phyloP scores from a whole-genome alignment of 1,140 invertebrate genomes.

The Manduca sexta region DNA sequence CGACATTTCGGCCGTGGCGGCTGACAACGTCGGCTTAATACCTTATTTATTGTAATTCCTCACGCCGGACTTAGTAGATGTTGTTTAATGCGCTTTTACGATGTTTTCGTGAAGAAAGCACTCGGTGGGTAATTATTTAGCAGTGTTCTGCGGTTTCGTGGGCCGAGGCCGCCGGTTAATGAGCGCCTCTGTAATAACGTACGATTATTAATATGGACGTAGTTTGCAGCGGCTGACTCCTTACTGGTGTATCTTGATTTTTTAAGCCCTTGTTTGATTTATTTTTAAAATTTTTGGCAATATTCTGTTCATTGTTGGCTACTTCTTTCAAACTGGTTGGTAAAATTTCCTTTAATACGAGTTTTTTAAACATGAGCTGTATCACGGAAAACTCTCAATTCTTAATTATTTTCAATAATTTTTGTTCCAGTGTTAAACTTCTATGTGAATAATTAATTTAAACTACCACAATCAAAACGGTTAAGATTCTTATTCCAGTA shows the following conservation, averaged over 20 bases:
- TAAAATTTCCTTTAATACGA: too few relatives aligned
- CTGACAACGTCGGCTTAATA: conserved; percentile 45
- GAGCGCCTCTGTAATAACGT: conserved; percentile 51
- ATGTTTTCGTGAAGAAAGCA: conserved; percentile 60
- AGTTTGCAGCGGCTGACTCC: conserved; percentile 40
- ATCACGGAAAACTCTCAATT: too few relatives aligned
- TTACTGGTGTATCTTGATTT: conserved; percentile 28
- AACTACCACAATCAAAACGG: too few relatives aligned
- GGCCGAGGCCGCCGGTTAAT: conserved; percentile 45
- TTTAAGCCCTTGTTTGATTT: conserved; percentile 18
- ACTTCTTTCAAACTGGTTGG: too few relatives aligned
- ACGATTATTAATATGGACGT: conserved; percentile 60
- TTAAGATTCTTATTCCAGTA: too few relatives aligned
- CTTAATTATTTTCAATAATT: too few relatives aligned
- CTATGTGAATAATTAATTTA: too few relatives aligned
- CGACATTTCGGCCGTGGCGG: conserved; percentile 44
- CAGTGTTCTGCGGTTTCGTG: conserved; percentile 62
- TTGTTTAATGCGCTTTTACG: conserved; percentile 53
- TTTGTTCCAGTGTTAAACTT: too few relatives aligned
- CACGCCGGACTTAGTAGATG: conserved; percentile 42
- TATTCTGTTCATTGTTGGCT: too few relatives aligned
- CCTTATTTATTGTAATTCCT: conserved; percentile 58
- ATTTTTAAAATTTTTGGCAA: conserved; percentile 10
- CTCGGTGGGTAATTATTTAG: conserved; percentile 59
- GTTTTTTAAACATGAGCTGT: too few relatives aligned